Evolutionary conservation across 2,888 invertebrate species (phyloP), one percentile per base, ranked within the genome.

Genomic region (Flexamia atlantica): DNA sequence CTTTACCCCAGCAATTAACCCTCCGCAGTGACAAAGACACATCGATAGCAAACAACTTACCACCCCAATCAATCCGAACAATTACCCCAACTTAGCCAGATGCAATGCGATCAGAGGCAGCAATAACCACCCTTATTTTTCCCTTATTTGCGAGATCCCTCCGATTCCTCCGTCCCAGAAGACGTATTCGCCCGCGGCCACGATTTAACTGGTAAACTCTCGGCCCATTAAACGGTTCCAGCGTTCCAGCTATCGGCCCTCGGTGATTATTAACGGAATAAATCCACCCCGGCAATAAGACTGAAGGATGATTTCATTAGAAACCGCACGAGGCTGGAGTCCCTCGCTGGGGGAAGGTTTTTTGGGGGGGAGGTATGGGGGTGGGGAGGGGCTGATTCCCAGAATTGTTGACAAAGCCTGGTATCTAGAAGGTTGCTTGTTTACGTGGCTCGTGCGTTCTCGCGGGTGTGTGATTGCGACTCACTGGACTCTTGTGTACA

Each of bases 271-370:
- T 70, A 70, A 70, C 70, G n/a, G 20, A 32, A 70, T 70, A 36
- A 68, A 70, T 70, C 70, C 36, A 14, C 36, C 70, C 70, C 40
- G 20, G 70, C 70, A 40, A 70, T 70, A 70, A 70, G 70, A 70
- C 70, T 70, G 70, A 70, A 70, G 70, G 70, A 70, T 70, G 70
- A 70, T 70, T 70, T 70, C 70, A 70, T 70, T 70, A 70, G 70
- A 40, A 36, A 70, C 70, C 70, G 28, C 36, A 70, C 70, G 20
- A 70, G 70, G 70, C 40, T 70, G 7, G 28, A 36, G 3, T 40
- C 20, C 36, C 12, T 40, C n/a, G 1, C 40, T 2, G 36, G 20
- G 40, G 68, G 68, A 32, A 14, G 32, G 68, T 20, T 20, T 14
- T 17, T 17, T 50, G 50, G 53, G 53, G 53, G 53, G 20, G 7